Percentiles rank a stretch among this genome's conserved stretches.
Conservation (phyloP, 1,140 invertebrate species). For the Eumaeus atala region DNA sequence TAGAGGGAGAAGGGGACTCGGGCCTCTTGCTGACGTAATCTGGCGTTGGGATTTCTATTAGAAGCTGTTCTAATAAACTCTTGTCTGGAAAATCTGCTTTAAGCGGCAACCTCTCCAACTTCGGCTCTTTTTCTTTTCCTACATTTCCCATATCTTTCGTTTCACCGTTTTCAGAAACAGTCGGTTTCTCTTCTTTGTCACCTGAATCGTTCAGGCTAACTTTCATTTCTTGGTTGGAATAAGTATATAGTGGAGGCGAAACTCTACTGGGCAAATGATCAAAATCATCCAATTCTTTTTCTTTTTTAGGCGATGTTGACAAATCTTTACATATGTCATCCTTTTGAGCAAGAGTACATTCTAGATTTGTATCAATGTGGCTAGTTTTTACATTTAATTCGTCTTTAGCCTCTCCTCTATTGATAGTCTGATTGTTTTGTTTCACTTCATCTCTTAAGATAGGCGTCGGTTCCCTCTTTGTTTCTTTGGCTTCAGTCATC, state of each 20-base stretch:
- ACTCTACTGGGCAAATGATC: slow-evolving; percentile 82
- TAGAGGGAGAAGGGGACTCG: slow-evolving; percentile 64
- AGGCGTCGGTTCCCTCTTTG: slow-evolving; percentile 39
- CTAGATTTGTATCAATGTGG: slow-evolving; percentile 25
- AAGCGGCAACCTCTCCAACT: slow-evolving; percentile 53
- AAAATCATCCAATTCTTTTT: slow-evolving; percentile 61
- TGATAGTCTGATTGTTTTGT: slow-evolving; percentile 22
- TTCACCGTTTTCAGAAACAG: slow-evolving; percentile 49
- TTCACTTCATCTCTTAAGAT: slow-evolving; percentile 44
- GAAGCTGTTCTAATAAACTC: slow-evolving; percentile 82
- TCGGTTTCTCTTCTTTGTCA: slow-evolving; percentile 41
- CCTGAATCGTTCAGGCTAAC: slow-evolving; percentile 34
- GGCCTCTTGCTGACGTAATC: slow-evolving; percentile 76
- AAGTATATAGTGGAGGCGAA: slow-evolving; percentile 83
- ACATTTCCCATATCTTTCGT: slow-evolving; percentile 25
- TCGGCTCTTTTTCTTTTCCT: slow-evolving; percentile 40
- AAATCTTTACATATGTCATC: slow-evolving; percentile 26
- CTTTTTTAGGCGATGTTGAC: slow-evolving; percentile 39
- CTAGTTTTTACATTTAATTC: slow-evolving; percentile 23
- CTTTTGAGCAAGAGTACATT: slow-evolving; percentile 36
- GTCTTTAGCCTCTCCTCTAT: slow-evolving; percentile 23
- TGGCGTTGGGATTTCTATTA: slow-evolving; percentile 83
- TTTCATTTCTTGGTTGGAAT: slow-evolving; percentile 81
- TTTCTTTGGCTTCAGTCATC: slow-evolving; percentile 33
- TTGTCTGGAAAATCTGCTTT: slow-evolving; percentile 76